Base-by-base conservation (phyloP, 2,113 vertebrate species). In the Arothron firmamentum region DNA sequence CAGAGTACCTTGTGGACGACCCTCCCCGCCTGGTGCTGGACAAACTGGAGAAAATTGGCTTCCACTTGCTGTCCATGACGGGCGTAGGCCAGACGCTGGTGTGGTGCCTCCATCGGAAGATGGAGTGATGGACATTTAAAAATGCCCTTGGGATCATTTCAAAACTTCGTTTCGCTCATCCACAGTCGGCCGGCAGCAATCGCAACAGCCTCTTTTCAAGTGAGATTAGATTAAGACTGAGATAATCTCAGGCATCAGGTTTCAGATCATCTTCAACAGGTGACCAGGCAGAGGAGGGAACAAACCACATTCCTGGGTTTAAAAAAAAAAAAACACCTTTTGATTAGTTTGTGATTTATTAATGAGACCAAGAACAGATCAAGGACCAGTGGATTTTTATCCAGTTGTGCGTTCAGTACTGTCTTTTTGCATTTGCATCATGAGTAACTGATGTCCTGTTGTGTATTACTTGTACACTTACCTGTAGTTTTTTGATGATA, bases 1-100 rank as follows among this genome's bases (percentile, higher is more conserved):
- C 83, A 0, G 97, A 99, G 81, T 99, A 98, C 89, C 92, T 92
- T 0, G 95, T 99, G 82, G 91, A 92, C 0, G 94, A 96, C 0
- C 93, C 94, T 0, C 95, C 96, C 0, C 93, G 96, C 1, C n/a
- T 96, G 19, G 94, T 98, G 43, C 56, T 99, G 88, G 89, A 99
- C 91, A 97, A 97, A 83, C 91, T 99, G 88, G 97, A 98, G 83
- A 89, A 82, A 81, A 77, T 88, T 0, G 95, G 96, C 52, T 99
- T 92, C 88, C 93, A 89, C 0, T 91, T 99, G 72, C 65, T 95
- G 74, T 88, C 92, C 74, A 99, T 99, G 97, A 98, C 96, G 0
- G 96, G 96, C 0, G 93, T 99, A 76, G 96, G 96, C 23, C 96
- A 99, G 91, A 99, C 96, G 0, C 71, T 99, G 83, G 96, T 99